Conservation (phyloP, 2,113 vertebrate species). For the Zosterops hypoxanthus region DNA sequence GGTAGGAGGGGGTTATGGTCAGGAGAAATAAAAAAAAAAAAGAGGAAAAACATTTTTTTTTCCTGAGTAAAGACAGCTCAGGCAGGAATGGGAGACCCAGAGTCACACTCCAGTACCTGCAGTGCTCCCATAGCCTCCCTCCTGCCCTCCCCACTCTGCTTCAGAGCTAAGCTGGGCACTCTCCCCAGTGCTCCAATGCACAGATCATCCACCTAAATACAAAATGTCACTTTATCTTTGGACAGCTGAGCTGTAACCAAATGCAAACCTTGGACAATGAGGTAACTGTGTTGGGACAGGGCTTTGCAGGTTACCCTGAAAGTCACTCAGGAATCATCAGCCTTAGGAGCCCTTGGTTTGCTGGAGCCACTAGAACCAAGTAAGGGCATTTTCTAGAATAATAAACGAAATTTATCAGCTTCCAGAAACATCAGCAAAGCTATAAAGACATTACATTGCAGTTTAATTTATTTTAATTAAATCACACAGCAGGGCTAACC, state of each 20-base stretch:
- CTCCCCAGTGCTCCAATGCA: rapidly evolving
- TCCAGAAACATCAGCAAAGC: not conserved
- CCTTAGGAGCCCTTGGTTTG: not conserved
- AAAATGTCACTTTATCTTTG: not conserved
- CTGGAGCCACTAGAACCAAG: not conserved
- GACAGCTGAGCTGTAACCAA: not conserved
- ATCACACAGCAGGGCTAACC: not conserved
- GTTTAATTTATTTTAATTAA: not conserved
- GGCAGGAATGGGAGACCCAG: not conserved
- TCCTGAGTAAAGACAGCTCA: not conserved
- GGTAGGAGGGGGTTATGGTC: not conserved
- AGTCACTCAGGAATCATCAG: not conserved
- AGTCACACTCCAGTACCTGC: rapidly evolving
- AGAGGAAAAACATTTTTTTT: not conserved
- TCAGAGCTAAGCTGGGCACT: not conserved
- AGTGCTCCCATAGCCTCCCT: not conserved
- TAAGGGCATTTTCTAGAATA: not conserved
- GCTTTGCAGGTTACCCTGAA: not conserved
- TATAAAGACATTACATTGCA: not conserved
- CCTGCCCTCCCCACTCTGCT: not conserved
- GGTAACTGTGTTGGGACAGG: too few relatives aligned
- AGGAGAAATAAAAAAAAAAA: not conserved
- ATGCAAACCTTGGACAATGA: not conserved
- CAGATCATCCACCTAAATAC: rapidly evolving
- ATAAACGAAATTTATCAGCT: not conserved